Percentiles rank a stretch among this genome's conserved stretches.
These are phyloP conservation scores for Pheosia gnoma DNA, from an alignment of 2,888 invertebrate genomes.

Conservation along the genomic window DNA sequence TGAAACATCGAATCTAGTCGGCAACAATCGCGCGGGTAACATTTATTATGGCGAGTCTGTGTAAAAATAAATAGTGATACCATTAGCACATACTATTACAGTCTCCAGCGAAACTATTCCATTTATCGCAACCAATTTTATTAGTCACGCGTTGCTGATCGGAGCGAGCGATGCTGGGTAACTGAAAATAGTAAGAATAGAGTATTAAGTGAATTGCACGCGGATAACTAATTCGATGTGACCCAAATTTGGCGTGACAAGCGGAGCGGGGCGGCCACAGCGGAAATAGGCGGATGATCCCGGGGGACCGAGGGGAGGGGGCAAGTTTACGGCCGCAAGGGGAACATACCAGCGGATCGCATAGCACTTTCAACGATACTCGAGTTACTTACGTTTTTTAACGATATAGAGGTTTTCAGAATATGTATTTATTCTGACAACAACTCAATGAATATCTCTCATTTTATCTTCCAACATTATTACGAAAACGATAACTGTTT, in stretches of 20 bases:
- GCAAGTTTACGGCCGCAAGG: conserved; percentile 60
- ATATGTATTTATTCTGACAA: too few species aligned
- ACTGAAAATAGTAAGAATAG: conserved; percentile 46
- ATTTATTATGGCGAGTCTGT: conserved; percentile 37
- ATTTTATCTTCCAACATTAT: too few species aligned
- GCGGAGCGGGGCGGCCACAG: conserved; percentile 53
- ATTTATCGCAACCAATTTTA: conserved; percentile 34
- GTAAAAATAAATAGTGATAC: conserved; percentile 66
- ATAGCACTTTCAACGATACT: conserved; percentile 31
- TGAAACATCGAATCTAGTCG: conserved; percentile 52
- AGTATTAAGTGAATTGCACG: conserved; percentile 61
- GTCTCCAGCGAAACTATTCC: conserved; percentile 46
- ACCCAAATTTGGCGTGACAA: conserved; percentile 73
- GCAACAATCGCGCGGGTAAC: conserved; percentile 15
- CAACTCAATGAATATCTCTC: too few species aligned
- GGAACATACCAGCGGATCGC: conserved; percentile 47
- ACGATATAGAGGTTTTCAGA: background rate
- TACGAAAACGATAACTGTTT: too few species aligned
- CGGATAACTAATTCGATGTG: conserved; percentile 69
- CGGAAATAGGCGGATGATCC: conserved; percentile 68
- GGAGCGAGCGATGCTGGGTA: conserved; percentile 12
- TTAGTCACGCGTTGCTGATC: background rate
- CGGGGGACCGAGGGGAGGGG: conserved; percentile 54
- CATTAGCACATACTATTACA: conserved; percentile 56
- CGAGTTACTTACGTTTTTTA: conserved; percentile 26